These are phyloP conservation scores for Aythya baeri DNA, from an alignment of 2,113 vertebrate species.

Conservation along the genomic window DNA sequence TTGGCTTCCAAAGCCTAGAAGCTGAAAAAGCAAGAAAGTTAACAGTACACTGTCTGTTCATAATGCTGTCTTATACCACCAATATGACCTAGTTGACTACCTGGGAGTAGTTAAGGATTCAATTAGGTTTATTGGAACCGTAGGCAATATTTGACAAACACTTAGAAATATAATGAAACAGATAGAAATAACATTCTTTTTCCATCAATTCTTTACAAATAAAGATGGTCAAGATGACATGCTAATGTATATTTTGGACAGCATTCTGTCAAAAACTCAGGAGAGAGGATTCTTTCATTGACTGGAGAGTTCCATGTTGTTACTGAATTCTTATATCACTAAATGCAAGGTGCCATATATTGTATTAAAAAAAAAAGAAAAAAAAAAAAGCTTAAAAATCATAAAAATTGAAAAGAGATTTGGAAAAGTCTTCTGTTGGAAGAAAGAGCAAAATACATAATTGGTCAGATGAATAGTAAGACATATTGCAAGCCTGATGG, in stretches of 20 bases:
- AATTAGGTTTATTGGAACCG: not conserved
- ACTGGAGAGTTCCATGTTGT: not conserved
- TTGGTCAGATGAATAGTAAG: not conserved
- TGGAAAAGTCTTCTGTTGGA: not conserved
- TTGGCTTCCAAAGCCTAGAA: not conserved
- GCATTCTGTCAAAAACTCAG: not conserved
- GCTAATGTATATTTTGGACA: not conserved
- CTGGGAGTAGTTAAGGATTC: not conserved
- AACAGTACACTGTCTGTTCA: not conserved
- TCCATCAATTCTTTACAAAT: not conserved
- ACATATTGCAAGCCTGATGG: not conserved
- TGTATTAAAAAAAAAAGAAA: not conserved
- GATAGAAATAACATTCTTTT: not conserved
- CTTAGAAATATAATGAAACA: not conserved
- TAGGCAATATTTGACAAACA: not conserved
- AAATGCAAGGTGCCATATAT: not conserved
- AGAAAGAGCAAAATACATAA: not conserved
- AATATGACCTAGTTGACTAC: not conserved
- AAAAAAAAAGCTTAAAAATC: not conserved
- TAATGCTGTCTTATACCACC: not conserved
- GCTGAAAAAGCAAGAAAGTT: not conserved
- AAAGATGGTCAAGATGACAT: not conserved
- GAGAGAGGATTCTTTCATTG: not conserved
- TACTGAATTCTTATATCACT: not conserved
- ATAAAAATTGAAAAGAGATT: not conserved